Base-by-base conservation (phyloP, 2,113 vertebrate genomes). In the Pangasianodon gigas region DNA sequence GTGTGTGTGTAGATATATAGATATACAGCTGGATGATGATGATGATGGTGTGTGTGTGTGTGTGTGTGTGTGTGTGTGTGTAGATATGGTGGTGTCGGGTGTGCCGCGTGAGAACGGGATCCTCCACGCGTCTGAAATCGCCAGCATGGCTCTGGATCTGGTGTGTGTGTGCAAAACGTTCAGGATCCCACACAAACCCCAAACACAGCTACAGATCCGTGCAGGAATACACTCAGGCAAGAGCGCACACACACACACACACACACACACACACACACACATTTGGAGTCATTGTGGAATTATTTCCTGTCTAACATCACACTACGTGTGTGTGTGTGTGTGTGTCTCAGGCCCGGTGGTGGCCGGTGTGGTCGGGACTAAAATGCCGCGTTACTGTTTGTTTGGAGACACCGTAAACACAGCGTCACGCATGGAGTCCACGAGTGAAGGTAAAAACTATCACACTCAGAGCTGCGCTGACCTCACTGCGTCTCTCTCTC, bases 381-480 rank as follows among this genome's bases (percentile, higher is more conserved):
- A 98, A 94, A 98, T 99, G 97, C 97, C 97, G 32, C 95, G 97
- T 0, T 98, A 98, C 89, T 98, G 98, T 89, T 95, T 98, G 90
- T 98, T 99, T 94, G 96, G 97, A 90, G 98, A 98, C 60, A 98
- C 97, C 0, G 97, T 99, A 87, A 99, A 98, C 92, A 99, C 97
- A 0, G 96, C 98, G 58, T 99, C 97, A 7, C 94, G 96, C 82
- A 99, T 98, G 97, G 97, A 99, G 94, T 98, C 97, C 86, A 98
- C 95, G 69, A 97, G 97, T 44, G 93, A 97, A 93, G 97, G 97
- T 97, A 94, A 91, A 24, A 81, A 41, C 11, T 7, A 74, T 24
- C n/a, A 29, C 26, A 80, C 46, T 26, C 19, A 11, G 19, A 11
- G 1, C 18, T 19, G 2, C 1, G n/a, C 10, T 32, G 13, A 71